Conservation (phyloP, 1,140 invertebrate species). For the Drosophila ogumai region DNA sequence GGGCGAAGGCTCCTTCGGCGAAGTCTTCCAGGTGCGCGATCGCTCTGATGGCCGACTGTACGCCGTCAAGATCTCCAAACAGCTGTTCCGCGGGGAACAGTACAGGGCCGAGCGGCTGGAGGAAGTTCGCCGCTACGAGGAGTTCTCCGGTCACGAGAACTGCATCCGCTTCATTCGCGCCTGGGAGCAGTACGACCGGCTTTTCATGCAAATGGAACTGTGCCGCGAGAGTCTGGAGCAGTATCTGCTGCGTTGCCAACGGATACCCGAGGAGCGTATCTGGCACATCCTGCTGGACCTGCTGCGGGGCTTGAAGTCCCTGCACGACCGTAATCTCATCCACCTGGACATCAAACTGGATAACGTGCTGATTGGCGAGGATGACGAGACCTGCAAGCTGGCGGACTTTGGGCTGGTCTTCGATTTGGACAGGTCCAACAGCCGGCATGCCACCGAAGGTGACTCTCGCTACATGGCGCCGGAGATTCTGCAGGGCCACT, state of each 20-base stretch:
- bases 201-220: slow-evolving; percentile 91
- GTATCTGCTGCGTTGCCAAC: slow-evolving; percentile 83
- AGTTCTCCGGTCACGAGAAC: slow-evolving; percentile 89
- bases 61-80: slow-evolving; percentile 89
- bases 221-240: slow-evolving; percentile 86
- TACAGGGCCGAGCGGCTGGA: slow-evolving; percentile 88
- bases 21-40: slow-evolving; percentile 89
- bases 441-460: slow-evolving; percentile 87
- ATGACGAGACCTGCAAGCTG: slow-evolving; percentile 88
- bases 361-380: slow-evolving; percentile 89
- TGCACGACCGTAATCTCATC: slow-evolving; percentile 89
- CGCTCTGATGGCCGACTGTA: slow-evolving; percentile 89
- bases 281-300: slow-evolving; percentile 83
- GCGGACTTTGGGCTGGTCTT: slow-evolving; percentile 91
- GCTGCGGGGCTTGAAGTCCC: slow-evolving; percentile 87
- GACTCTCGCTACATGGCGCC: slow-evolving; percentile 91
- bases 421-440: slow-evolving; percentile 86
- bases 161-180: slow-evolving; percentile 89
- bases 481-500: slow-evolving; percentile 89
- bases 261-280: slow-evolving; percentile 85
- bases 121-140: slow-evolving; percentile 90
- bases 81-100: slow-evolving; percentile 87
- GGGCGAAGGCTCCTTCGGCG: slow-evolving; percentile 91
- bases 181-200: slow-evolving; percentile 90
- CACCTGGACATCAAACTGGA: slow-evolving; percentile 93